A percentile compares a stretch with the other conserved stretches of the same genome.
phyloP scores from a whole-genome alignment of 1,140 invertebrate species.

The Drosophila equinoxialis region DNA sequence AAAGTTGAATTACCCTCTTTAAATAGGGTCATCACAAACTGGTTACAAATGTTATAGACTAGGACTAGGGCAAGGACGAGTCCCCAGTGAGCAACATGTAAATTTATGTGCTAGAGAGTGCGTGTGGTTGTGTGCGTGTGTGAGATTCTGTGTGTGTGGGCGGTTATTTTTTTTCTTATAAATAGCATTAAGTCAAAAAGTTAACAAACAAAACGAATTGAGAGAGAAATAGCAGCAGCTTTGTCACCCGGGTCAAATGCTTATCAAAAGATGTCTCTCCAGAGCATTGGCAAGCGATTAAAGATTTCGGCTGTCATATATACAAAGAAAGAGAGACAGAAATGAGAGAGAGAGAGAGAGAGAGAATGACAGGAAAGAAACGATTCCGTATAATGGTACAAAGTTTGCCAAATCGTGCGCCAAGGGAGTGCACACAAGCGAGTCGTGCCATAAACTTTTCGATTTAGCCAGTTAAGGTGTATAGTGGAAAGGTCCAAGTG shows the following conservation, averaged over 20 bases:
- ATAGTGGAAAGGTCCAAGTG: not conserved
- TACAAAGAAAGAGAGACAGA: not conserved
- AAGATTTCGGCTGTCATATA: slow-evolving; percentile 56
- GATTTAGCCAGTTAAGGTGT: not conserved
- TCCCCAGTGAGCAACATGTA: slow-evolving; percentile 41
- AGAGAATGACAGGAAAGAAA: not conserved
- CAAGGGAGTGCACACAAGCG: slow-evolving; percentile 10
- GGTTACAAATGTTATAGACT: slow-evolving; percentile 20
- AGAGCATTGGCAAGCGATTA: slow-evolving; percentile 72
- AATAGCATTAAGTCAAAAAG: slow-evolving; percentile 56
- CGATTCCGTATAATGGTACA: slow-evolving; percentile 37
- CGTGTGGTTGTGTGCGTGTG: slow-evolving; percentile 27
- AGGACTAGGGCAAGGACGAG: slow-evolving; percentile 42
- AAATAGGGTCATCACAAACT: slow-evolving; percentile 1
- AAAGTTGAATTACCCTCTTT: not conserved
- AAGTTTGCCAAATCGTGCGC: slow-evolving; percentile 29
- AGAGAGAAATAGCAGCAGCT: slow-evolving; percentile 30
- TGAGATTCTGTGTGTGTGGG: slow-evolving; percentile 37
- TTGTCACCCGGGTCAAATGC: slow-evolving; percentile 60
- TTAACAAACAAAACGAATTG: slow-evolving; percentile 42
- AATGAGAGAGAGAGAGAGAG: too few species aligned
- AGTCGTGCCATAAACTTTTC: slow-evolving; percentile 3
- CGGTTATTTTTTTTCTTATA: slow-evolving; percentile 44
- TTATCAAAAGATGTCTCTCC: slow-evolving; percentile 69
- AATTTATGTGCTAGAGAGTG: slow-evolving; percentile 48